phyloP scores from a whole-genome alignment of 2,888 invertebrate genomes.

The Actias luna region DNA sequence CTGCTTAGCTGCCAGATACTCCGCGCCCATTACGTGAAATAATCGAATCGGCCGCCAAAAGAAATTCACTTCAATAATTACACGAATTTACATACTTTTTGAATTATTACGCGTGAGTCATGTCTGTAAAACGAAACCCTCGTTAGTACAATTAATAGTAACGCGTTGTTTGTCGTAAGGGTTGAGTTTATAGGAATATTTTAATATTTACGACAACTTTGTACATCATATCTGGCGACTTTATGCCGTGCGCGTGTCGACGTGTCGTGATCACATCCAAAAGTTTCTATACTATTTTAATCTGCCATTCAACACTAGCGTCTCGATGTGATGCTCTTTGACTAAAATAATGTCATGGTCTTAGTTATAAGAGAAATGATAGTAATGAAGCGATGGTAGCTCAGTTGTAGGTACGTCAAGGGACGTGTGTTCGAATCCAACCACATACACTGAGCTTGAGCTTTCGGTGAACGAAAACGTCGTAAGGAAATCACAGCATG shows the following conservation, averaged over 20 bases:
- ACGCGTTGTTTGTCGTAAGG: not conserved
- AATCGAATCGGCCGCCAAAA: no score
- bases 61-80: no score
- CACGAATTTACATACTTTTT: not conserved
- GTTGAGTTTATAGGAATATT: not conserved
- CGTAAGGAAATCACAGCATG: no score
- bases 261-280: conserved; percentile 6
- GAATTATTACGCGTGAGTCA: not conserved
- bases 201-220: conserved; percentile 9
- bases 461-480: no score
- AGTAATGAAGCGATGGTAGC: no score
- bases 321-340: conserved; percentile 11
- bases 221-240: not conserved
- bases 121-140: not conserved
- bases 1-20: no score
- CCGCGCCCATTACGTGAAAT: no score
- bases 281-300: conserved; percentile 13
- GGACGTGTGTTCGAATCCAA: no score
- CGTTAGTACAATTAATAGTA: not conserved
- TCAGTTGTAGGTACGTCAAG: no score
- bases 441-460: no score
- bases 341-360: conserved; percentile 15
- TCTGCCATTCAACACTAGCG: conserved; percentile 20
- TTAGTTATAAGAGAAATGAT: conserved; percentile 22
- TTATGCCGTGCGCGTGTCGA: conserved; percentile 14